Base-by-base conservation (phyloP, 2,888 invertebrate species). In the Ochropleura leucogaster region DNA sequence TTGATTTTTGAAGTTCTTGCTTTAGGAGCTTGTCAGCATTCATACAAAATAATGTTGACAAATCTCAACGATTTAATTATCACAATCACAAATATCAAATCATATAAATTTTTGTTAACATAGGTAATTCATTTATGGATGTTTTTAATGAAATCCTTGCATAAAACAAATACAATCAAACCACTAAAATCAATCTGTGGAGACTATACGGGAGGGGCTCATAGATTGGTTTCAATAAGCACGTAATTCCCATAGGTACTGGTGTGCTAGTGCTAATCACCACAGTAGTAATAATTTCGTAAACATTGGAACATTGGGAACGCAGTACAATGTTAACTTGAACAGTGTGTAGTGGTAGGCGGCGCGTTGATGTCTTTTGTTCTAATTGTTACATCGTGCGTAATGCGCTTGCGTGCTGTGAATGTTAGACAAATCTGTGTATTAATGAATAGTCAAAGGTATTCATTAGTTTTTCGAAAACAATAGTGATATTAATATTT, bases 331-430 rank as follows among this genome's bases (percentile, higher is more conserved):
- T 8, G 57, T 57, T 30, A 20, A 7, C 57, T 16, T 57, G 57
- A 16, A 16, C 59, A 16, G 20, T n/a, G 2, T 57, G 18, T 62
- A 44, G 57, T 49, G 10, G 55, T 20, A 42, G 42, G 67, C 59
- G 70, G 87, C 90, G 91, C 92, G 92, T 92, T 93, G 88, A 92
- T 81, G 82, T 93, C 92, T 92, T 93, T 91, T 90, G 89, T 90
- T 86, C 74, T 69, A 65, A 57, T 18, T 47, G 30, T 42, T 14
- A 8, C 42, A 46, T 42, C 16, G 44, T 77, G 49, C 47, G 62
- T 64, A 46, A 18, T 47, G 51, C n/a, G 49, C 12, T 14, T 1
- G 42, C n/a, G 47, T 66, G 46, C 47, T 18, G 30, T 18, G 20
- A 49, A 79, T 69, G 47, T 53, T 7, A 63, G 55, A 18, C n/a